Evolutionary conservation across 2,888 invertebrate genomes (phyloP).

Genomic region (Patella ulyssiponensis): DNA sequence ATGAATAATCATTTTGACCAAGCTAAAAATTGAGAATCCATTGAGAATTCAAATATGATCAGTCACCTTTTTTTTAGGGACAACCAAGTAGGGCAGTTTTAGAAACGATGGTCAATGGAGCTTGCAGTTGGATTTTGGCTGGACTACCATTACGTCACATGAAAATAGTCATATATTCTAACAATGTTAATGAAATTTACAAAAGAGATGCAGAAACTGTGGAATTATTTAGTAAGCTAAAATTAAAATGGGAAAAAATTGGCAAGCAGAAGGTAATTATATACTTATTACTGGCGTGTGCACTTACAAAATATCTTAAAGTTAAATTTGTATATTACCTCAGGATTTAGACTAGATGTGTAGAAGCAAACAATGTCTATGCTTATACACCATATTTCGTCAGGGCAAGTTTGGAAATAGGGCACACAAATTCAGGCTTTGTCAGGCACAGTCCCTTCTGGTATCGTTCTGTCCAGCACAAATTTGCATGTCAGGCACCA

Average conservation of each 20-base stretch:
- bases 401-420: no score
- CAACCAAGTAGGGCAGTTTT: conserved; percentile 40
- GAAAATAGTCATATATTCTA: conserved; percentile 61
- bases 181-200: conserved; percentile 21
- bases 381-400: no score
- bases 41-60: conserved; percentile 47
- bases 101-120: conserved; percentile 57
- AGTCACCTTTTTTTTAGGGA: conserved; percentile 33
- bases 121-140: conserved; percentile 64
- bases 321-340: no score
- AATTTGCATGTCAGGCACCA: no score
- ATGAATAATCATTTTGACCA: conserved; percentile 41
- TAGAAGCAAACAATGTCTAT: no score
- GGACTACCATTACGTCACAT: conserved; percentile 63
- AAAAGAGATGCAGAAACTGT: conserved; percentile 27
- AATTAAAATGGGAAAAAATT: conserved; percentile 32
- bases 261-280: conserved; percentile 14
- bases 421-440: no score
- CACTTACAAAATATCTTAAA: no score
- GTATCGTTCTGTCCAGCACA: no score
- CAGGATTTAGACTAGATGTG: no score
- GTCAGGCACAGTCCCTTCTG: no score
- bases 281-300: neutral
- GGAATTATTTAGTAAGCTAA: conserved; percentile 29
- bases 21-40: conserved; percentile 67